Conservation (phyloP, 2,113 vertebrate species). For the Dipodomys merriami region DNA sequence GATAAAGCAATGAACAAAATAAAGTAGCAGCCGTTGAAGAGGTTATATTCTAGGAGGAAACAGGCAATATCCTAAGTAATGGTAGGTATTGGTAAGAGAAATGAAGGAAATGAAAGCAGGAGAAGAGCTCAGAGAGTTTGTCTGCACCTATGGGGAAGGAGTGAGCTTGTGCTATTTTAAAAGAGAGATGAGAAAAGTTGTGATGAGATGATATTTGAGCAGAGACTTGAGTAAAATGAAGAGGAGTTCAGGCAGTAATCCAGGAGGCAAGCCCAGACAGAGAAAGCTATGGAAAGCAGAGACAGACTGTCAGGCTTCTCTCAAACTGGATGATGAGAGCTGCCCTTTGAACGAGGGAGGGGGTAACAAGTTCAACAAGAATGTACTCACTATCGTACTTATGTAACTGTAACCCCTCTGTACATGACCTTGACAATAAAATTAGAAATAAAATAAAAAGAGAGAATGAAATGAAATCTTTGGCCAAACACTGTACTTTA, state of each 20-base stretch:
- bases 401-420: no score
- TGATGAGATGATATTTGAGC: constrained; percentile 20
- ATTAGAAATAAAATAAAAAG: background rate
- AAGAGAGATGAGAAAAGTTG: background rate
- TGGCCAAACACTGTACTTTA: background rate
- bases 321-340: background rate
- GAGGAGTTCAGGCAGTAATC: background rate
- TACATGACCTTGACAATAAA: no score
- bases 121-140: background rate
- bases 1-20: constrained; percentile 31
- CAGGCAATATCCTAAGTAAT: background rate
- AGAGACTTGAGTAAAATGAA: background rate
- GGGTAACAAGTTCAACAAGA: no score
- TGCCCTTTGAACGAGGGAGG: background rate
- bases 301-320: background rate
- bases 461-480: background rate
- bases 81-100: constrained; percentile 13
- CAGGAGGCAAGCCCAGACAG: background rate
- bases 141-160: background rate
- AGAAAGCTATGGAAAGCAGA: background rate
- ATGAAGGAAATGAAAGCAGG: constrained; percentile 33
- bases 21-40: background rate
- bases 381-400: no score
- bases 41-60: background rate
- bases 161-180: background rate